These are phyloP conservation scores for Columbina picui DNA, from an alignment of 2,113 vertebrate species.

Conservation along the genomic window DNA sequence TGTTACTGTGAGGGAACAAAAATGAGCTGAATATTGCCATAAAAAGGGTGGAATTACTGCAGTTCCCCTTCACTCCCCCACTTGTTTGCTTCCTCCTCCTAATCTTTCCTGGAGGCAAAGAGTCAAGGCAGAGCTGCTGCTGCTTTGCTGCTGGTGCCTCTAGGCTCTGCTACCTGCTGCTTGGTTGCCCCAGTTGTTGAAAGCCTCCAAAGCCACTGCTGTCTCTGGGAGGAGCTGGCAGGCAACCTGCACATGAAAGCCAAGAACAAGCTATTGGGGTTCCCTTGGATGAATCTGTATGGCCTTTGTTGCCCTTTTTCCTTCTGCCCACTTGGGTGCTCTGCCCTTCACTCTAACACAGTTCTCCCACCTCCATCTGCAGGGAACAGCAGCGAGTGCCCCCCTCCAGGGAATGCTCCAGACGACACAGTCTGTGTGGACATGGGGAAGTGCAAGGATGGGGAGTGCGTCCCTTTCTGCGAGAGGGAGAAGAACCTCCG, in stretches of 20 bases:
- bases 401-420: slow-evolving; percentile 83
- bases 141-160: neutral
- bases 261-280: neutral
- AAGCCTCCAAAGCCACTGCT: neutral
- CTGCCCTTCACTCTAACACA: neutral
- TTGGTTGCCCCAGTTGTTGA: neutral
- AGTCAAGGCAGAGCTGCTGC: neutral
- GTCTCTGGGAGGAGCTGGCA: neutral
- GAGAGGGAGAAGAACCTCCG: slow-evolving; percentile 82
- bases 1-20: neutral
- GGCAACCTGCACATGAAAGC: neutral
- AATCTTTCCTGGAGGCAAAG: neutral
- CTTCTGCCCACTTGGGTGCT: neutral
- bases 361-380: neutral
- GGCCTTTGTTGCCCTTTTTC: neutral
- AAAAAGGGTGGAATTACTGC: neutral
- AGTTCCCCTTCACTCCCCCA: neutral
- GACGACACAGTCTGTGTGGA: slow-evolving; percentile 89
- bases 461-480: slow-evolving; percentile 93
- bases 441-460: slow-evolving; percentile 86
- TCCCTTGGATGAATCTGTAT: neutral
- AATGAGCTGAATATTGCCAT: neutral
- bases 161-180: neutral
- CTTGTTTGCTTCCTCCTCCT: neutral
- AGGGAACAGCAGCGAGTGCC: slow-evolving; percentile 92